Base-by-base conservation (phyloP, 2,888 invertebrate species). In the Microctonus aethiopoides region DNA sequence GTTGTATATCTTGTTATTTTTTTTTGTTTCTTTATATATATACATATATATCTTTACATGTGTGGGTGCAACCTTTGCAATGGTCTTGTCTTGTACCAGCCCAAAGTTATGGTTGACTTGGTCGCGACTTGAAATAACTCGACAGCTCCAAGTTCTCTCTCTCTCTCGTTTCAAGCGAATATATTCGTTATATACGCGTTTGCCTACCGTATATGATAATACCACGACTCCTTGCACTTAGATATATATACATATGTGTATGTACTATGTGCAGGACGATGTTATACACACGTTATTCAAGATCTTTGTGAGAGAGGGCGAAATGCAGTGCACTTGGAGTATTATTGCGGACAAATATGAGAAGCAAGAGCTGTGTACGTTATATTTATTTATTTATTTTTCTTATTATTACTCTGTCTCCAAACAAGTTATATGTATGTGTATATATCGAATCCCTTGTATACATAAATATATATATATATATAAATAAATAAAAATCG, bases 251-350 rank as follows among this genome's bases (percentile, higher is more conserved):
- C 1, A 11, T 36, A 56, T 56, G 10, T 32, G 32, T 60, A 36
- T 60, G 39, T 62, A 29, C 46, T 41, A 46, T 46, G 22, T n/a
- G 26, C 10, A 29, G 29, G 56, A 59, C 41, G 34, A 67, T 60
- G 60, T 46, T 13, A 26, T 51, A 68, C 32, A 62, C 60, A 60
- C 59, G 60, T 69, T 65, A 69, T 69, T 69, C 69, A 56, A 60
- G 36, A 69, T 69, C 34, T 57, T 51, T 29, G 39, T 46, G 20
- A 16, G 46, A 29, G 22, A 29, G 26, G 11, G 9, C 20, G 20
- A 57, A 57, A 32, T 1, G 24, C n/a, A n/a, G n/a, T 51, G 64
- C 59, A 64, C 29, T 54, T 56, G 54, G 51, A 64, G 56, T 59
- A 56, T 34, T 36, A 56, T 34, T 36, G 64, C 54, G 39, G 64